phyloP scores from a whole-genome alignment of 1,140 invertebrate species.

The Bacillus rossius region DNA sequence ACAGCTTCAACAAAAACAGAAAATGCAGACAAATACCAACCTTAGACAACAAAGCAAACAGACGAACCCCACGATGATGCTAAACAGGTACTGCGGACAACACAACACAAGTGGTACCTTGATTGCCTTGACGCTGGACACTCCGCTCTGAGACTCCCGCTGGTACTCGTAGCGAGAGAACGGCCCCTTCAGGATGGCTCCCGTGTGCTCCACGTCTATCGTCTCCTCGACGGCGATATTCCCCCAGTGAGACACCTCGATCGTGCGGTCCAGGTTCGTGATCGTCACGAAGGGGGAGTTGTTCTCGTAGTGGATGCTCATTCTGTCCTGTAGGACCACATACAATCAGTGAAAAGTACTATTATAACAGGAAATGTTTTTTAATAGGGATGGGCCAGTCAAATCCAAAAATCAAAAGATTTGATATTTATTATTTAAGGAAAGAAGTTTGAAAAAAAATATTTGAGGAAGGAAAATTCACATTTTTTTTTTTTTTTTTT shows the following conservation, averaged over 20 bases:
- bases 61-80: too few species aligned
- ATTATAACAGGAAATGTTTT: neutral
- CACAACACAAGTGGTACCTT: conserved; percentile 48
- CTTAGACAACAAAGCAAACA: too few species aligned
- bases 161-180: conserved; percentile 96
- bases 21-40: too few species aligned
- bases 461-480: neutral
- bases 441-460: neutral
- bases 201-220: conserved; percentile 87
- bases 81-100: too few species aligned
- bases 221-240: conserved; percentile 97
- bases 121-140: conserved; percentile 86
- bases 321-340: conserved; percentile 49
- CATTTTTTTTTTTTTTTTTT: too few species aligned
- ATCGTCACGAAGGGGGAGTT: conserved; percentile 93
- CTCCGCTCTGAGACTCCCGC: conserved; percentile 75
- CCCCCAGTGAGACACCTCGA: conserved; percentile 99
- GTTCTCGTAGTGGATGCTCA: conserved; percentile 92
- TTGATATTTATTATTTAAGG: neutral
- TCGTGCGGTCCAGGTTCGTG: conserved; percentile 72
- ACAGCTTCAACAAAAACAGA: too few species aligned
- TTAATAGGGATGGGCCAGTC: neutral
- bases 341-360: neutral
- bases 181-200: conserved; percentile 89
- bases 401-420: neutral